These are phyloP conservation scores for Bucorvus abyssinicus DNA, from an alignment of 2,797 vertebrate species.

Conservation along the genomic window DNA sequence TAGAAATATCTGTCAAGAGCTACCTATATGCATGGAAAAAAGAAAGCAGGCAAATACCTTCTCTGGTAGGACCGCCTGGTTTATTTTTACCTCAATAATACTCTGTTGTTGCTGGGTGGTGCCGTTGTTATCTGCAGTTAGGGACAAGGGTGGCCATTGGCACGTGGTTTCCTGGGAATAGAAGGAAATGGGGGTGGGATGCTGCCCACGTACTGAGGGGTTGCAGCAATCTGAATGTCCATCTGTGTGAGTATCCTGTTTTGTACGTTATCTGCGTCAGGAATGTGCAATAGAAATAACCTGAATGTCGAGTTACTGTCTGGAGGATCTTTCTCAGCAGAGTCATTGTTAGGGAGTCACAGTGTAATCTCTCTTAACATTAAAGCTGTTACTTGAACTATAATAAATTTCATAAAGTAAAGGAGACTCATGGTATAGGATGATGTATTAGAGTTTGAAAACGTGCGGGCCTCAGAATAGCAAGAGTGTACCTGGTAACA, in stretches of 20 bases:
- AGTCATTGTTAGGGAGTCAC: neutral
- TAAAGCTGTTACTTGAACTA: neutral
- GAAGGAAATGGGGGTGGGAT: slow-evolving; percentile 51
- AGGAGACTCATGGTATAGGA: neutral
- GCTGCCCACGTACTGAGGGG: neutral
- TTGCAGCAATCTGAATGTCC: neutral
- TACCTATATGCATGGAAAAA: slow-evolving; percentile 9
- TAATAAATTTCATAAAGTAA: neutral
- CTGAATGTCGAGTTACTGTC: neutral
- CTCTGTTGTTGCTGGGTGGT: slow-evolving; percentile 59
- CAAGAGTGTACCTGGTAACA: neutral
- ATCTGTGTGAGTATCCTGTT: slow-evolving; percentile 21
- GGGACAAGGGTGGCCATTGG: slow-evolving; percentile 19
- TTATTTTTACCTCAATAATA: slow-evolving; percentile 58
- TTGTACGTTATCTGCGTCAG: neutral
- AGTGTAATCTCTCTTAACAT: neutral
- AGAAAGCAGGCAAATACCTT: slow-evolving; percentile 36
- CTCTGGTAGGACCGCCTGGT: slow-evolving; percentile 13
- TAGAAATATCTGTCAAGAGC: slow-evolving; percentile 3
- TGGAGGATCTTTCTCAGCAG: neutral
- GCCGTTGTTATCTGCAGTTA: slow-evolving; percentile 21
- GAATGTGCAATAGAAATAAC: neutral
- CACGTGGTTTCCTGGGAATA: slow-evolving; percentile 47
- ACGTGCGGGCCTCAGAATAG: neutral
- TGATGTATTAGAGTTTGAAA: neutral